phyloP scores from a whole-genome alignment of 2,113 vertebrate genomes.

The Misgurnus anguillicaudatus region DNA sequence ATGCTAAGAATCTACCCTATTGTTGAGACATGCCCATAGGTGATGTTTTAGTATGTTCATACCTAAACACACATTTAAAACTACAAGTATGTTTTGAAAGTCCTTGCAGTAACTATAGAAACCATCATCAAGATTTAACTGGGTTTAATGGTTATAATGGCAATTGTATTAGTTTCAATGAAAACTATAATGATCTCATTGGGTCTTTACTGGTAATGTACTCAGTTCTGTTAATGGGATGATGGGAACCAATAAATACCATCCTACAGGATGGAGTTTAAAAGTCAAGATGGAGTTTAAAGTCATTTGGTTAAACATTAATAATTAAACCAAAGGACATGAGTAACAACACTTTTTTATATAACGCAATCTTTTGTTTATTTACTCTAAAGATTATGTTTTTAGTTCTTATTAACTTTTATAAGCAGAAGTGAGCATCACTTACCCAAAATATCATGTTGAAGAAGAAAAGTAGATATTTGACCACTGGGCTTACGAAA shows the following conservation, averaged over 20 bases:
- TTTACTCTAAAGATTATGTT: background rate
- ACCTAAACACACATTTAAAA: background rate
- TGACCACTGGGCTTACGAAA: conserved; percentile 84
- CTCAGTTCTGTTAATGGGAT: too few species aligned
- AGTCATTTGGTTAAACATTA: conserved; percentile 14
- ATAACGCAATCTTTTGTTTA: background rate
- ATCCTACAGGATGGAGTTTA: background rate
- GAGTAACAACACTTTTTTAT: background rate
- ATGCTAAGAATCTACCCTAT: background rate
- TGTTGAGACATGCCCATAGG: conserved; percentile 38
- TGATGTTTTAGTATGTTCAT: conserved; percentile 8
- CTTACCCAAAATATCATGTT: conserved; percentile 95
- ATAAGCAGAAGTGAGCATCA: conserved; percentile 27
- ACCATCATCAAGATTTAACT: too few species aligned
- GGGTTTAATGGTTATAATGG: too few species aligned
- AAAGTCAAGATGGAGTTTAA: background rate
- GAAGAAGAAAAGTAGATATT: conserved; percentile 90
- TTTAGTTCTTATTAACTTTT: background rate
- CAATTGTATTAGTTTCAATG: too few species aligned
- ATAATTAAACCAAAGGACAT: conserved; percentile 9
- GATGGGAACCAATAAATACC: too few species aligned
- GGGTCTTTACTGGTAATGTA: too few species aligned
- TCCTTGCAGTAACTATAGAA: background rate
- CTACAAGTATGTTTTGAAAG: background rate
- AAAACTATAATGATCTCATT: too few species aligned